A percentile compares a stretch with the other conserved stretches of the same genome.
Conservation (phyloP, 1,140 invertebrate species). For the Plectrocnemia conspersa region DNA sequence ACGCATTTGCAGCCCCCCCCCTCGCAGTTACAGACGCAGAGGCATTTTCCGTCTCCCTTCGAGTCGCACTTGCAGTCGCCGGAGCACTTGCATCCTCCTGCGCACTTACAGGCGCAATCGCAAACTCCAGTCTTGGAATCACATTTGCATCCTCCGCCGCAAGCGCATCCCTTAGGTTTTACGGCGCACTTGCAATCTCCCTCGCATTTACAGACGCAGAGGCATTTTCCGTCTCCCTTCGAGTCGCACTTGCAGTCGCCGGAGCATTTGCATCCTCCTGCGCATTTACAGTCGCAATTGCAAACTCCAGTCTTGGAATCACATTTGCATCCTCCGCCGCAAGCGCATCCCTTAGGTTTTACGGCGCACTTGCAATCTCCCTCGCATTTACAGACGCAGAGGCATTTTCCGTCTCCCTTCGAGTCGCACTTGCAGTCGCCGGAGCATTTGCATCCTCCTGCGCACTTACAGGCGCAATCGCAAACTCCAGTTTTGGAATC, state of each 20-base stretch:
- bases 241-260: slow-evolving; percentile 38
- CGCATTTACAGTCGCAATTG: slow-evolving; percentile 36
- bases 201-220: slow-evolving; percentile 23
- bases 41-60: slow-evolving; percentile 36
- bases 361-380: slow-evolving; percentile 27
- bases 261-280: slow-evolving; percentile 39
- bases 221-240: slow-evolving; percentile 18
- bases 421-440: slow-evolving; percentile 27
- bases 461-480: slow-evolving; percentile 12
- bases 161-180: slow-evolving; percentile 12
- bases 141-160: slow-evolving; percentile 15
- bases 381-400: slow-evolving; percentile 28
- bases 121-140: slow-evolving; percentile 22
- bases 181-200: slow-evolving; percentile 16
- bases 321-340: slow-evolving; percentile 23
- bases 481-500: neutral
- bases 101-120: slow-evolving; percentile 37
- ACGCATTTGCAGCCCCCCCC: slow-evolving; percentile 39
- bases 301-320: neutral
- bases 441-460: slow-evolving; percentile 22
- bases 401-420: slow-evolving; percentile 19
- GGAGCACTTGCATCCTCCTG: slow-evolving; percentile 8
- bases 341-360: slow-evolving; percentile 4
- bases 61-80: slow-evolving; percentile 17
- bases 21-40: slow-evolving; percentile 39